phyloP scores from a whole-genome alignment of 1,140 invertebrate genomes.

The Aphelenchoides avenae region DNA sequence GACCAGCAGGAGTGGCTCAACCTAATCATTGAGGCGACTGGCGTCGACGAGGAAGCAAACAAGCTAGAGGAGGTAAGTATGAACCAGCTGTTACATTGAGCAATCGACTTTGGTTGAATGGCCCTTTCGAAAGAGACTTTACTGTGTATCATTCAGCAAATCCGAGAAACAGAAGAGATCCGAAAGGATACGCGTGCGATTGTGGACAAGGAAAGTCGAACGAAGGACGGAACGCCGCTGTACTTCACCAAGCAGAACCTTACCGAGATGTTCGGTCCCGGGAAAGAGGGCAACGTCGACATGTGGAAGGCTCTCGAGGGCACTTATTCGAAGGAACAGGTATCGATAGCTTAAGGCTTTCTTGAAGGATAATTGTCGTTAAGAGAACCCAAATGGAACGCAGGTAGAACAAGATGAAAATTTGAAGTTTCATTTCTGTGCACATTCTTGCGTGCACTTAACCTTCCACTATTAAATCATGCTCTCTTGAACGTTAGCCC shows the following conservation, averaged over 20 bases:
- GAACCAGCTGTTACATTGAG: not conserved
- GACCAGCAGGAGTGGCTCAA: conserved; percentile 29
- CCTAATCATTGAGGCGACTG: conserved; percentile 22
- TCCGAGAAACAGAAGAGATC: not conserved
- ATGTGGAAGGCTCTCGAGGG: conserved; percentile 13
- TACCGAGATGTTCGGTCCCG: conserved; percentile 17
- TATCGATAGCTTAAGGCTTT: conserved; percentile 4
- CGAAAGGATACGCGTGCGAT: conserved; percentile 1
- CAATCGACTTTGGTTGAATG: conserved; percentile 2
- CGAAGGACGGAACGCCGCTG: conserved; percentile 39
- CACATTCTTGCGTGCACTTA: too few species aligned
- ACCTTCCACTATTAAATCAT: too few species aligned
- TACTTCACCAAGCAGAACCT: conserved; percentile 50
- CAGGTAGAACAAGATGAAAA: not conserved
- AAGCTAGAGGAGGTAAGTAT: conserved; percentile 10
- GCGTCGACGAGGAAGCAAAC: conserved; percentile 11
- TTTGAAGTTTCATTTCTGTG: not conserved
- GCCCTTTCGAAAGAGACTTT: not conserved
- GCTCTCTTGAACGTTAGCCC: not conserved
- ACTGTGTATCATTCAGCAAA: conserved; percentile 5
- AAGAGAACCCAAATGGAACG: not conserved
- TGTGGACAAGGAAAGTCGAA: conserved; percentile 9
- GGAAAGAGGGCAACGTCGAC: conserved; percentile 12
- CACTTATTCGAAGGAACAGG: conserved; percentile 10
- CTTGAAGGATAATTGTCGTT: not conserved